Evolutionary conservation across 2,888 invertebrate genomes (phyloP).

Genomic region (Periphyllus acericola): DNA sequence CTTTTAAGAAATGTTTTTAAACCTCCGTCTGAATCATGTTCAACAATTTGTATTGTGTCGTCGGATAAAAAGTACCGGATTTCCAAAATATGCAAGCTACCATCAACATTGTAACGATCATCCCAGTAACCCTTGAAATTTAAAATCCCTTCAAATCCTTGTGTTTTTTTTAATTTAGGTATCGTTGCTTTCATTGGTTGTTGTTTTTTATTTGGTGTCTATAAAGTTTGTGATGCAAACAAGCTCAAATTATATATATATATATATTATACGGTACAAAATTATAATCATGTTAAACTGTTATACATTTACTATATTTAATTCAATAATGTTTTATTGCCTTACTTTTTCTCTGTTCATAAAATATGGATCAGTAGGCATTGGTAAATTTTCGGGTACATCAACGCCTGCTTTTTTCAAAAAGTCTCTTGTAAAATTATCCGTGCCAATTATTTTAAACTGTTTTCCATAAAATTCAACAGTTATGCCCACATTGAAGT

Average conservation of each 20-base stretch:
- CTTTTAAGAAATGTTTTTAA: conserved; percentile 80
- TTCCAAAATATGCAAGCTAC: conserved; percentile 80
- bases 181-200: neutral
- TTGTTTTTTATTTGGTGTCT: conserved; percentile 26
- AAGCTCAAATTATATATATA: neutral
- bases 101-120: conserved; percentile 80
- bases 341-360: conserved; percentile 17
- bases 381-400: conserved; percentile 77
- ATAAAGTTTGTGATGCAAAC: neutral
- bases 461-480: conserved; percentile 83
- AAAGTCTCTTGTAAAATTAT: conserved; percentile 86
- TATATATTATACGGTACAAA: neutral
- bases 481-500: conserved; percentile 86
- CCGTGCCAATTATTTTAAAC: conserved; percentile 85
- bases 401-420: conserved; percentile 85
- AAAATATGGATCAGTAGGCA: conserved; percentile 69
- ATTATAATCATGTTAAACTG: neutral
- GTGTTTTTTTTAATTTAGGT: conserved; percentile 68
- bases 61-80: conserved; percentile 87
- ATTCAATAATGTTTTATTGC: neutral
- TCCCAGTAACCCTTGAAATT: conserved; percentile 92
- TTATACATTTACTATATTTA: no score
- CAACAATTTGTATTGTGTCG: conserved; percentile 89
- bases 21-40: conserved; percentile 78
- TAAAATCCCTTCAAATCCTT: conserved; percentile 67